phyloP scores from a whole-genome alignment of 1,140 invertebrate genomes.

The Drosophila kohkoa region DNA sequence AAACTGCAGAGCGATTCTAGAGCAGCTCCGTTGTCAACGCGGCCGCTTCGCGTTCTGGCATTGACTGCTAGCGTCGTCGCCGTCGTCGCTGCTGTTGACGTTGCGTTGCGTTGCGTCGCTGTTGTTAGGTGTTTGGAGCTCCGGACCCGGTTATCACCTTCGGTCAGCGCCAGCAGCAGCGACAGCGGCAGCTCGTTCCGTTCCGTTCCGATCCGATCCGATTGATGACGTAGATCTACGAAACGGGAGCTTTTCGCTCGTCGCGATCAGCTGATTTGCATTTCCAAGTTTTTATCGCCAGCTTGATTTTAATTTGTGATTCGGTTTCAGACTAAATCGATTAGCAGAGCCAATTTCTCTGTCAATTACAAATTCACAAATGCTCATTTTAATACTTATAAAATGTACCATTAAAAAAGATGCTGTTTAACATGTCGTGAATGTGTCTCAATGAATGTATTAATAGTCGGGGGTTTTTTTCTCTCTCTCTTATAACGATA shows the following conservation, averaged over 20 bases:
- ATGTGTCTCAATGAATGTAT: no score
- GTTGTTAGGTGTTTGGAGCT: slow-evolving; percentile 40
- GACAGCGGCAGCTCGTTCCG: no score
- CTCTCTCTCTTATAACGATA: not conserved
- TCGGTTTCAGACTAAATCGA: not conserved
- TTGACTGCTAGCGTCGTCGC: slow-evolving; percentile 61
- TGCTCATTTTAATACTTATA: not conserved
- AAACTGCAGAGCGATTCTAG: slow-evolving; percentile 52
- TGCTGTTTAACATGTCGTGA: not conserved
- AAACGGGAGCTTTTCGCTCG: slow-evolving; percentile 36
- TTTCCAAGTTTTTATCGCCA: slow-evolving; percentile 17
- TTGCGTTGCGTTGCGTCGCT: not conserved
- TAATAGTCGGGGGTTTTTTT: not conserved
- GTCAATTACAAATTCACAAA: not conserved
- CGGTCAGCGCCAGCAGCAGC: slow-evolving; percentile 24
- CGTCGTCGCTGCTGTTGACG: slow-evolving; percentile 33
- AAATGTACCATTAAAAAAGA: not conserved
- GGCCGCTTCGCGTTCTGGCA: slow-evolving; percentile 77
- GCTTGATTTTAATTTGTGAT: not conserved
- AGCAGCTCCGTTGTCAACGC: slow-evolving; percentile 77
- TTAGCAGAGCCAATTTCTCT: slow-evolving; percentile 15
- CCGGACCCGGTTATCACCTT: slow-evolving; percentile 55
- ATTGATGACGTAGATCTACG: slow-evolving; percentile 64
- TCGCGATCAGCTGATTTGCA: slow-evolving; percentile 58
- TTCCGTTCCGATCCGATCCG: slow-evolving; percentile 54